Conservation (phyloP, 2,113 vertebrate species). For the Collichthys lucidus region DNA sequence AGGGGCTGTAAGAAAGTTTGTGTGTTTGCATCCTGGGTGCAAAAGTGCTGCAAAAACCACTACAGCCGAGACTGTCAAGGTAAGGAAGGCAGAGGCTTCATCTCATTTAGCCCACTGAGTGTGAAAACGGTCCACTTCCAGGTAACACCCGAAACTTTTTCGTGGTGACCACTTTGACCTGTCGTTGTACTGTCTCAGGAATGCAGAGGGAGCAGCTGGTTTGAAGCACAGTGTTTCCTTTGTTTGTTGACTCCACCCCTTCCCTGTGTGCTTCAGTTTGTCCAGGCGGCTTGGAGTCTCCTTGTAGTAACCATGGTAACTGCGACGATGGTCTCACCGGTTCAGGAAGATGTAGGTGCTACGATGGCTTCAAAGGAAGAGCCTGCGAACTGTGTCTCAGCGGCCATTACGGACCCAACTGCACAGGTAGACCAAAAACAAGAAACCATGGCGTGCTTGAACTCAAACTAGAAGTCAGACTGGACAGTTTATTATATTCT, state of each 20-base stretch:
- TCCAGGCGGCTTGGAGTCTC: conserved; percentile 88
- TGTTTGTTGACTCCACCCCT: not conserved
- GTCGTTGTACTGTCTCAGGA: not conserved
- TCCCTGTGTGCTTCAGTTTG: conserved; percentile 81
- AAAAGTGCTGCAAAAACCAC: conserved; percentile 92
- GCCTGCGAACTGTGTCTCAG: conserved; percentile 87
- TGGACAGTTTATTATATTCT: not conserved
- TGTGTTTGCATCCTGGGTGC: conserved; percentile 79
- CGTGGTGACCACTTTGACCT: not conserved
- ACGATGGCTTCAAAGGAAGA: conserved; percentile 84
- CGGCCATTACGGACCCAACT: conserved; percentile 86
- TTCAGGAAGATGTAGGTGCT: conserved; percentile 87
- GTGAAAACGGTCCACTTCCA: not conserved
- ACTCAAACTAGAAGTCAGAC: too few species aligned
- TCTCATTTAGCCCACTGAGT: not conserved
- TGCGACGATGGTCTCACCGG: conserved; percentile 85
- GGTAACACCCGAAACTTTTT: not conserved
- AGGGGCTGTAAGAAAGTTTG: conserved; percentile 86
- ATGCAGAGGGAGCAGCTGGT: too few species aligned
- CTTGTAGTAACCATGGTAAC: conserved; percentile 84
- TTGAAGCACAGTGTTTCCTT: not conserved
- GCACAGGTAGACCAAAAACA: conserved; percentile 82
- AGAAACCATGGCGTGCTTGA: too few species aligned
- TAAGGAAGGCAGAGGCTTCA: conserved; percentile 63
- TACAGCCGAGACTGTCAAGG: conserved; percentile 90